phyloP scores from a whole-genome alignment of 2,797 vertebrate species.

The Poeciliopsis infans region DNA sequence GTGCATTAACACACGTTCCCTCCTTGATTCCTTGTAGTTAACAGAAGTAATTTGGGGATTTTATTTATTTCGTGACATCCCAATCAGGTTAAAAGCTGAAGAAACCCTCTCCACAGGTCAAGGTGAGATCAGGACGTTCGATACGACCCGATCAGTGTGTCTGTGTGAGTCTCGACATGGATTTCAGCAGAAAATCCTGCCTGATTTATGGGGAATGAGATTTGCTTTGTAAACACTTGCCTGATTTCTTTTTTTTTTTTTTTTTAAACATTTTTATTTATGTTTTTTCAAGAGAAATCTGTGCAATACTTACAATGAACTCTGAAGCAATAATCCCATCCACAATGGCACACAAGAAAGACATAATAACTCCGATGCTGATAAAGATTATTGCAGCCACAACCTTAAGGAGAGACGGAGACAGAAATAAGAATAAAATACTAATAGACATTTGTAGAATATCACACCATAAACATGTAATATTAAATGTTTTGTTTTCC shows the following conservation, averaged over 20 bases:
- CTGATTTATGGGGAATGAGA: conserved; percentile 3
- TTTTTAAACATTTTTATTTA: not conserved
- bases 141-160: conserved; percentile 5
- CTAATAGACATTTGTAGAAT: not conserved
- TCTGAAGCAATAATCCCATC: conserved; percentile 93
- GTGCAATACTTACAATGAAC: conserved; percentile 87
- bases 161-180: conserved; percentile 3
- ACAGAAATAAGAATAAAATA: not conserved
- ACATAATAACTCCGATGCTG: conserved; percentile 89
- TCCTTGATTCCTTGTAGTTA: not conserved
- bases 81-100: not conserved
- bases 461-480: not conserved
- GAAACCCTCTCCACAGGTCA: conserved; percentile 11
- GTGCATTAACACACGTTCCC: no score
- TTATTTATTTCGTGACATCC: not conserved
- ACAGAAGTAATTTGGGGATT: not conserved
- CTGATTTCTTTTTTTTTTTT: no score
- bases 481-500: not conserved
- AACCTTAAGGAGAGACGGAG: conserved; percentile 77
- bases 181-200: not conserved
- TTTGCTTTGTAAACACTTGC: not conserved
- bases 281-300: not conserved
- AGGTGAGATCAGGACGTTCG: conserved; percentile 18
- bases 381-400: conserved; percentile 93
- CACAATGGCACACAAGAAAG: conserved; percentile 91